A percentile compares a stretch with the other conserved stretches of the same genome.
Conservation (phyloP, 2,888 invertebrate species). For the Ichneumoninae sp. region DNA sequence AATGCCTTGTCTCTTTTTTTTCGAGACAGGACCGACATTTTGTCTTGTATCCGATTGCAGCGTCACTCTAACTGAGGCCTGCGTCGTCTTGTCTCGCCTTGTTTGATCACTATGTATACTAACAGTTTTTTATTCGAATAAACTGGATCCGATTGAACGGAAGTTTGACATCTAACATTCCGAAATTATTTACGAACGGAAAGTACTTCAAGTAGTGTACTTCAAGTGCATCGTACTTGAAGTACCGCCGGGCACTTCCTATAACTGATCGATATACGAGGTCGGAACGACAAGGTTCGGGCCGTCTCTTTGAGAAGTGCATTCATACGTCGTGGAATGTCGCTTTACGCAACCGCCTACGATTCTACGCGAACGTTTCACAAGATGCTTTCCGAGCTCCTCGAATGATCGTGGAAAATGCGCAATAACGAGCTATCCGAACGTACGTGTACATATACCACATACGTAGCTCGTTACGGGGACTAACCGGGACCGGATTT, state of each 20-base stretch:
- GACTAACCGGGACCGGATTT: slow-evolving; percentile 27
- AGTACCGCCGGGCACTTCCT: background rate
- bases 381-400: slow-evolving; percentile 12
- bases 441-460: background rate
- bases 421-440: slow-evolving; percentile 36
- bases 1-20: too few species aligned
- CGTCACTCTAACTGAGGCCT: too few species aligned
- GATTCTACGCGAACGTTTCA: background rate
- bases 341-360: slow-evolving; percentile 33
- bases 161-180: too few species aligned
- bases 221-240: too few species aligned
- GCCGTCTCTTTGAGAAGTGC: background rate
- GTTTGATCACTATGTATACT: too few species aligned
- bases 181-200: too few species aligned
- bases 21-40: too few species aligned
- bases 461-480: slow-evolving; percentile 27
- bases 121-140: too few species aligned
- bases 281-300: slow-evolving; percentile 25
- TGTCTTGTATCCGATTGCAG: too few species aligned
- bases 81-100: too few species aligned
- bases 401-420: slow-evolving; percentile 25
- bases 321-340: slow-evolving; percentile 28
- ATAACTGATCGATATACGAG: slow-evolving; percentile 33
- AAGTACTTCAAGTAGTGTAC: too few species aligned
- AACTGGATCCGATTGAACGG: too few species aligned